Conservation (phyloP, 2,113 vertebrate genomes). For the Aramus guarauna region DNA sequence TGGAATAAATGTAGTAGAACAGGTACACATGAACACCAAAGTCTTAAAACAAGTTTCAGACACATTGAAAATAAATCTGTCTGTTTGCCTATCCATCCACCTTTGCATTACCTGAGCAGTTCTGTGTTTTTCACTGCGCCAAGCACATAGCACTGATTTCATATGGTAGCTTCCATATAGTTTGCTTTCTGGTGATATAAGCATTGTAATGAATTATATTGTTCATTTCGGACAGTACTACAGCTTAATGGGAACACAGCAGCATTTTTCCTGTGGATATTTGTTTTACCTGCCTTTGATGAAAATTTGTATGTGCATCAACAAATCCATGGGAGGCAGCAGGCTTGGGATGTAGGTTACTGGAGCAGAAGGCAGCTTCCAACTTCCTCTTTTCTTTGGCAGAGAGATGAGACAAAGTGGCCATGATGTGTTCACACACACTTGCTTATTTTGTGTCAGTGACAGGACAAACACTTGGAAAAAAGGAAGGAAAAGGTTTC, state of each 20-base stretch:
- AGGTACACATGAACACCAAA: neutral
- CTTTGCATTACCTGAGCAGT: neutral
- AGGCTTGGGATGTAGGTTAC: neutral
- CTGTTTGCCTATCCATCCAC: neutral
- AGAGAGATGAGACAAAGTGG: neutral
- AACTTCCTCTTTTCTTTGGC: neutral
- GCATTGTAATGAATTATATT: neutral
- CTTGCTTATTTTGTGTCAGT: neutral
- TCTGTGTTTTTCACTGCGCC: neutral
- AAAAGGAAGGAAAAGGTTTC: neutral
- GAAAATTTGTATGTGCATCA: neutral
- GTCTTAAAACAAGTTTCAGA: neutral
- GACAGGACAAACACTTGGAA: neutral
- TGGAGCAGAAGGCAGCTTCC: neutral
- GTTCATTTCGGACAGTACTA: neutral
- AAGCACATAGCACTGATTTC: neutral
- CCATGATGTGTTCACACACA: fast-evolving
- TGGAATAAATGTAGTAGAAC: neutral
- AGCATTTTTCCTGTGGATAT: neutral
- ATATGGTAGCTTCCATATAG: neutral
- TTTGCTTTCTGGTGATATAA: neutral
- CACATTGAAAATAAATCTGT: neutral
- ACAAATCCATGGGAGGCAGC: neutral
- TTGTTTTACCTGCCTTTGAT: neutral
- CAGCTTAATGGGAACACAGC: neutral